Percentiles rank a stretch among this genome's conserved stretches.
phyloP scores from a whole-genome alignment of 2,888 invertebrate species.

The Stenodera caucasica region DNA sequence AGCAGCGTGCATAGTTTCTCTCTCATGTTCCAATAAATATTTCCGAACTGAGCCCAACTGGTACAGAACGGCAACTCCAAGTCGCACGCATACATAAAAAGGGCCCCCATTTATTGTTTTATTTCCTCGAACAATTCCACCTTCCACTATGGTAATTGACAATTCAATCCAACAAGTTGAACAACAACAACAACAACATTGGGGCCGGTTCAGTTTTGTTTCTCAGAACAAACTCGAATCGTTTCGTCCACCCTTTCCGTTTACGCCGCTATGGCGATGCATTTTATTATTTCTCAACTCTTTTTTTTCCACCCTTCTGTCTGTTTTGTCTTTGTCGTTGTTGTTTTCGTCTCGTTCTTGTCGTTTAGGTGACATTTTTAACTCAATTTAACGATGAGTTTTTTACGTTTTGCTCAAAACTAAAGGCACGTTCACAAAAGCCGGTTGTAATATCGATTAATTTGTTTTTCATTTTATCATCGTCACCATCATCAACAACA shows the following conservation, averaged over 20 bases:
- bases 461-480: too few relatives aligned
- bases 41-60: neutral
- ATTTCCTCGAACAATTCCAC: neutral
- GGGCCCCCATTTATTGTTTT: neutral
- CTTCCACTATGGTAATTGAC: constrained; percentile 46
- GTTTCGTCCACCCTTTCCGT: neutral
- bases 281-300: neutral
- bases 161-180: constrained; percentile 49
- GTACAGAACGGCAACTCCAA: too few relatives aligned
- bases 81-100: too few relatives aligned
- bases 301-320: neutral
- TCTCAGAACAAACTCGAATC: constrained; percentile 46
- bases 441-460: too few relatives aligned
- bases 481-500: too few relatives aligned
- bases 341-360: neutral
- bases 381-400: constrained; percentile 54
- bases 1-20: neutral
- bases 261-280: neutral
- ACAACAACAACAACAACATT: neutral
- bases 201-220: constrained; percentile 40
- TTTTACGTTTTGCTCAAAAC: too few relatives aligned
- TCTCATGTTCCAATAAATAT: neutral
- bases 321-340: neutral
- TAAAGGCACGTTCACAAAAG: too few relatives aligned
- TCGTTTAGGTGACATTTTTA: constrained; percentile 50